Base-by-base conservation (phyloP, 30 jellyfish, hydroid and myxozoan species). In the Rhopilema esculentum region DNA sequence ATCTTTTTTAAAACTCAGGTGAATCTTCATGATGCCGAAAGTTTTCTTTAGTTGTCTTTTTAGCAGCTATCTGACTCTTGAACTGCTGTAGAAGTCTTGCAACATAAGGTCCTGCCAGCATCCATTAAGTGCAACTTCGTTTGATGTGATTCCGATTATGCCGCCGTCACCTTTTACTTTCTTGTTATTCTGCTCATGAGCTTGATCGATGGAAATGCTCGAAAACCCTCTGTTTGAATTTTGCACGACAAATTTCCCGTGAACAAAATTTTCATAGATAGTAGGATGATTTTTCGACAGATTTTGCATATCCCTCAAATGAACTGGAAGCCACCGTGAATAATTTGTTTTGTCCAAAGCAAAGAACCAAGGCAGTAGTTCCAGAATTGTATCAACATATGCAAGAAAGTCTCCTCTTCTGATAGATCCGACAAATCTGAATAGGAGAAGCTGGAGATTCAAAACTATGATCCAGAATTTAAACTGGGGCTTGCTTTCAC, bases 321-420 rank as follows among this genome's bases (percentile, higher is more conserved):
- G 93, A 70, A 72, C 82, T 40, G 93, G 89, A 51, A 72, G 82
- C 89, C 93, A 70, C 81, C 93, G 93, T 51, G 93, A 51, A 84
- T 72, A 69, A 63, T 84, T 84, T 51, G 32, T 48, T 65, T 71
- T 72, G 74, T 71, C 93, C 79, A 84, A 31, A 50, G 93, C 93
- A 71, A 84, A 84, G 52, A 84, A 71, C 93, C 93, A 84, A 70
- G 88, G 93, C 53, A 28, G 51, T 90, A 84, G 52, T 72, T 52
- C 40, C 80, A 80, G 27, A 61, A 84, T 63, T 84, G 93, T 57
- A 51, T 84, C 89, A 32, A 26, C 33, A 64, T 70, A 84, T 31
- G 32, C 29, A 12, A 20, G 74, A 50, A 84, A 84, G 66, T 71
- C 64, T 27, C 81, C 89, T 64, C 64, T 80, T 48, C 93, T 84